Base-by-base conservation (phyloP, 2,888 invertebrate species). In the Lacanobia oleracea region DNA sequence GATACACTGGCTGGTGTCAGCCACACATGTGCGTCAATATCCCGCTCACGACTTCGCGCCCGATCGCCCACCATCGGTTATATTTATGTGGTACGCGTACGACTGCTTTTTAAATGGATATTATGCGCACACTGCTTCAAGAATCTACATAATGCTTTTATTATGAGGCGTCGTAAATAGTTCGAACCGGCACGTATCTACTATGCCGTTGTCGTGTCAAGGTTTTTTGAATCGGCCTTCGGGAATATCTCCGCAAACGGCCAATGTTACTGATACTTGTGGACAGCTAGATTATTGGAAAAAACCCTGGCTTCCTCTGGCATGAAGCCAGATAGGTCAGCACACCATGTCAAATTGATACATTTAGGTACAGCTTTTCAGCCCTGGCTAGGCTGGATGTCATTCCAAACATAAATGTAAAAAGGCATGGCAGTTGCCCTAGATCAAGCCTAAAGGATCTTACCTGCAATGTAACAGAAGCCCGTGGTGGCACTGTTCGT, bases 21-120 rank as follows among this genome's bases (percentile, higher is more conserved):
- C 54, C 62, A 69, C 56, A 65, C 62, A 64, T 61, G 66, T 68
- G 37, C 27, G 27, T 2, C 60, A 67, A 45, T 40, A 82, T 57
- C 50, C 62, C 21, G 23, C 62, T 81, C 67, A 81, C 65, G 53
- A 50, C 0, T 59, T 81, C 33, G 27, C 65, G 50, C 37, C 50
- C 62, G 61, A 78, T 69, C 62, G 63, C 53, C 64, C 61, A 62
- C 48, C 48, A 61, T 64, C 21, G 66, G 65, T 60, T 53, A 27
- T 53, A 61, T 79, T 43, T 56, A 77, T 65, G 12, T 21, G 45
- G 27, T 77, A 61, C 1, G 57, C 40, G 27, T 77, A 61, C 1
- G 57, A 62, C 62, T 65, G 21, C 4, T 60, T 70, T 66, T 70
- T 54, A 51, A 59, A 59, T 66, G 43, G n/a, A 65, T 60, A 66